Conservation (phyloP, 2,113 vertebrate genomes). For the Delphinus delphis region DNA sequence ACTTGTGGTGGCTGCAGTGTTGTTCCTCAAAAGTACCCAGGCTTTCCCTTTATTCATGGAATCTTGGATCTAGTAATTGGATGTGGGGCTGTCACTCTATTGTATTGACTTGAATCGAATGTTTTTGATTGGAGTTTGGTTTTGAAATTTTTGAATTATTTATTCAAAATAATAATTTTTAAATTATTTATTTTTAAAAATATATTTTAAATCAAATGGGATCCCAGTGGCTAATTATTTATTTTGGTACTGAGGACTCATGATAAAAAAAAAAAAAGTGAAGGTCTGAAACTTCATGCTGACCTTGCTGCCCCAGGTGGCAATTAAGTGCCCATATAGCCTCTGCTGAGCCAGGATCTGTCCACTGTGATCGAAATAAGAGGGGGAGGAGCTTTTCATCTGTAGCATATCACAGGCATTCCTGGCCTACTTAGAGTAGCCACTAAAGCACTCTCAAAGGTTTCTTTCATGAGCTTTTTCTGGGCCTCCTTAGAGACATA, state of each 20-base stretch:
- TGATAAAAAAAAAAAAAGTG: not conserved
- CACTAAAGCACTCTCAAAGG: not conserved
- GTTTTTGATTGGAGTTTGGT: not conserved
- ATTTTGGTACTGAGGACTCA: not conserved
- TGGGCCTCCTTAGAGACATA: not conserved
- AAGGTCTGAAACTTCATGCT: not conserved
- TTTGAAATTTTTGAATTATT: not conserved
- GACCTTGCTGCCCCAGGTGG: not conserved
- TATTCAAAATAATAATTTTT: not conserved
- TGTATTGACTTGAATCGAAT: not conserved
- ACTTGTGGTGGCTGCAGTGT: not conserved
- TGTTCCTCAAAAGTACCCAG: not conserved
- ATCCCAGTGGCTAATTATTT: not conserved
- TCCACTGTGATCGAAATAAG: not conserved
- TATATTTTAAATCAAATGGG: not conserved
- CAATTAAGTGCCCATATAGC: not conserved
- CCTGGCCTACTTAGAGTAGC: not conserved
- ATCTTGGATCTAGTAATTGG: not conserved
- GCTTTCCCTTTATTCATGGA: not conserved
- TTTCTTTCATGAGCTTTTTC: not conserved
- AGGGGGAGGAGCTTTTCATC: not conserved
- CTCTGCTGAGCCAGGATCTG: not conserved
- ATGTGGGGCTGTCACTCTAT: not conserved
- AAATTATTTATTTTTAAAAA: not conserved
- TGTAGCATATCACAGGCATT: not conserved